Evolutionary conservation across 2,797 vertebrate species (phyloP).

Genomic region (Dendrocincla tyrannina): DNA sequence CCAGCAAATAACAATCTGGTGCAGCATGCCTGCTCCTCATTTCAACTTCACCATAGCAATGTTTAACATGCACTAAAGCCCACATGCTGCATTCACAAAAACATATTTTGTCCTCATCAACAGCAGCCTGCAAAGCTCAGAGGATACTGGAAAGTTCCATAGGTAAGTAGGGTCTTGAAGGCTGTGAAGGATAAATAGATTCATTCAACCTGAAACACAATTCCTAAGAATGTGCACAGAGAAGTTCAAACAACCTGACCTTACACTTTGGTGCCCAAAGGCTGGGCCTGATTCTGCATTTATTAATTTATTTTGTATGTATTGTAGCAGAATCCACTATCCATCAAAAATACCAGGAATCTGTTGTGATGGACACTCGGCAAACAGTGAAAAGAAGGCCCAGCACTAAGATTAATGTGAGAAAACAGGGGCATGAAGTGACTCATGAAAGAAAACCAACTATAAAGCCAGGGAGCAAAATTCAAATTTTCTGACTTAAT

Average conservation of each 20-base stretch:
- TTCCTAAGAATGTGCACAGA: background rate
- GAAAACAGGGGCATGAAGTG: background rate
- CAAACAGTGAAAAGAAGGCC: background rate
- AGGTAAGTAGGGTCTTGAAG: background rate
- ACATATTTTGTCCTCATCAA: background rate
- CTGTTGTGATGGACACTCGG: background rate
- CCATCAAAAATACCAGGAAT: background rate
- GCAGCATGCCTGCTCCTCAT: background rate
- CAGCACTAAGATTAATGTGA: background rate
- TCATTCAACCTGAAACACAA: conserved; percentile 17
- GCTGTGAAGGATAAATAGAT: background rate
- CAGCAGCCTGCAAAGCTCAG: background rate
- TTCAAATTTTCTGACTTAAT: background rate
- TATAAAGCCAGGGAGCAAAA: background rate
- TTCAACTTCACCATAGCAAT: conserved; percentile 23
- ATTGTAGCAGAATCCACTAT: background rate
- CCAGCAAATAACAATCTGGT: conserved; percentile 44
- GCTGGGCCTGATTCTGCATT: background rate
- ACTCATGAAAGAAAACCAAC: background rate
- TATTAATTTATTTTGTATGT: background rate
- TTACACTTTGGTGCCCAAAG: background rate
- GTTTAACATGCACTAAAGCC: background rate
- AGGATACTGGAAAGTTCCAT: background rate
- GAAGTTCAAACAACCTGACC: background rate
- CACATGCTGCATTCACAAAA: background rate